phyloP scores from a whole-genome alignment of 2,797 vertebrate species.

The Melanotaenia pygmaea region DNA sequence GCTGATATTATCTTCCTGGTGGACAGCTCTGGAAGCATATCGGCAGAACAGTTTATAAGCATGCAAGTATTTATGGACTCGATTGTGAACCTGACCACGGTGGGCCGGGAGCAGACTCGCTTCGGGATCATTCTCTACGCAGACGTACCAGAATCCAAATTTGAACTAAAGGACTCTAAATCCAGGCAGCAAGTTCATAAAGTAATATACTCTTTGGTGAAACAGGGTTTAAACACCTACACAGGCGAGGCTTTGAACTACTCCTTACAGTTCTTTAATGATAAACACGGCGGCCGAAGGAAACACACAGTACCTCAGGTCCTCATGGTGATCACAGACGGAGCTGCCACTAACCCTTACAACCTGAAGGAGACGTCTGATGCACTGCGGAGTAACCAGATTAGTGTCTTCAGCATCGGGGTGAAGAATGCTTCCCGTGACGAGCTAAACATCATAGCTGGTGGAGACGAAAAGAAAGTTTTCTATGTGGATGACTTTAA shows the following conservation, averaged over 20 bases:
- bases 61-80: constrained; percentile 76
- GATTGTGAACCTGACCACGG: constrained; percentile 72
- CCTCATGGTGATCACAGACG: constrained; percentile 81
- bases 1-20: constrained; percentile 85
- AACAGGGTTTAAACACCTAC: constrained; percentile 28
- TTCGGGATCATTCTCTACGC: constrained; percentile 78
- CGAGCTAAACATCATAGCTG: constrained; percentile 73
- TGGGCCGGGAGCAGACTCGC: constrained; percentile 64
- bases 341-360: constrained; percentile 41
- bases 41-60: constrained; percentile 38
- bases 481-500: constrained; percentile 69
- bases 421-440: constrained; percentile 29
- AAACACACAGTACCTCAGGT: constrained; percentile 62
- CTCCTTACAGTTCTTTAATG: constrained; percentile 65
- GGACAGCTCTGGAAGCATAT: constrained; percentile 70
- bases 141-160: constrained; percentile 3
- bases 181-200: constrained; percentile 58
- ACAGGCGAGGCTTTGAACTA: constrained; percentile 72
- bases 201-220: constrained; percentile 51
- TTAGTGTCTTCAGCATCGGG: constrained; percentile 77
- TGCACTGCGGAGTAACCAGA: constrained; percentile 45
- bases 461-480: constrained; percentile 51
- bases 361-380: constrained; percentile 40
- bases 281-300: constrained; percentile 62
- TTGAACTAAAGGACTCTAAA: constrained; percentile 54